These are phyloP conservation scores for Lophius piscatorius DNA, from an alignment of 2,113 vertebrate genomes.

Conservation along the genomic window DNA sequence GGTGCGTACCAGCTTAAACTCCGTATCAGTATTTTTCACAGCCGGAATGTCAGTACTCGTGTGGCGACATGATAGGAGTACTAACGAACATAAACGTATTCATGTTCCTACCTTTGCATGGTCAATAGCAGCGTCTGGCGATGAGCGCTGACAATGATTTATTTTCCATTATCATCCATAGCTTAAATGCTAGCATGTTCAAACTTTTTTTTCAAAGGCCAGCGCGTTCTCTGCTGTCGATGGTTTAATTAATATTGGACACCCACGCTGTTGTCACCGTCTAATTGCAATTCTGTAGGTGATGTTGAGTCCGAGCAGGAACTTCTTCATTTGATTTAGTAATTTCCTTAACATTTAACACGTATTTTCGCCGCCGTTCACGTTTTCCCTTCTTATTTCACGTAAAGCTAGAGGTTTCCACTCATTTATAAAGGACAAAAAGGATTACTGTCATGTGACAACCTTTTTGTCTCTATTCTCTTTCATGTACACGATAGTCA, in stretches of 20 bases:
- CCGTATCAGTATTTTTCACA: too few relatives aligned
- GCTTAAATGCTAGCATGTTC: constrained; percentile 1
- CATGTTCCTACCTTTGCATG: too few relatives aligned
- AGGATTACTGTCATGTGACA: constrained; percentile 68
- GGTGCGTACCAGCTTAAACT: constrained; percentile 66
- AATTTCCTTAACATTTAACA: background rate
- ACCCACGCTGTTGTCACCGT: background rate
- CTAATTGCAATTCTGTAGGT: background rate
- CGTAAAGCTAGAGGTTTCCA: constrained; percentile 32
- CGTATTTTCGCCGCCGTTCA: background rate
- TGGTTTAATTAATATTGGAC: constrained; percentile 7
- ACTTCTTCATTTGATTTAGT: constrained; percentile 24
- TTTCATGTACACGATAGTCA: constrained; percentile 23
- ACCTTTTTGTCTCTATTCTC: constrained; percentile 30
- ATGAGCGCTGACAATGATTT: too few relatives aligned
- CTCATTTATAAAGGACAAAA: constrained; percentile 53
- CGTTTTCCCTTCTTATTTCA: constrained; percentile 13
- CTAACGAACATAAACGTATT: background rate
- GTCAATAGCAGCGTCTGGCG: too few relatives aligned
- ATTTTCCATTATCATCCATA: constrained; percentile 1
- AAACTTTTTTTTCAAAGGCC: constrained; percentile 10
- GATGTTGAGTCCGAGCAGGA: background rate
- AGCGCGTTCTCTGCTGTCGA: constrained; percentile 2
- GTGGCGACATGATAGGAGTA: constrained; percentile 26
- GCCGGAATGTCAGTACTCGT: too few relatives aligned